Base-by-base conservation (phyloP, 2,888 invertebrate species). In the Pristionchus japonicus region DNA sequence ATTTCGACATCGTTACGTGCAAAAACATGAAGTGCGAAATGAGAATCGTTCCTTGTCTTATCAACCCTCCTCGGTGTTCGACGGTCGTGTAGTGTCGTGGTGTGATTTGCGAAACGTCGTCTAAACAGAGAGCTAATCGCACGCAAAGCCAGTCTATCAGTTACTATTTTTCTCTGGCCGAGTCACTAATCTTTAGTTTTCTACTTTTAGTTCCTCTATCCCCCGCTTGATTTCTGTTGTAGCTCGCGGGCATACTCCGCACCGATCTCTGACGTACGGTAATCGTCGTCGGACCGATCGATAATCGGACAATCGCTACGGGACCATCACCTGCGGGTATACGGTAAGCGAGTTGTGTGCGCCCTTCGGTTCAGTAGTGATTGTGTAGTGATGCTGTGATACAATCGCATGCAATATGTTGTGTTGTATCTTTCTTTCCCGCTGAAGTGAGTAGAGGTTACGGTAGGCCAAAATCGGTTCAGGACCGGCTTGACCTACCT, bases 241-340 rank as follows among this genome's bases (percentile, higher is more conserved):
- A 77, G 77, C 77, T 77, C 77, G 77, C 77, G 43, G 77, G 77
- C 43, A n/a, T 77, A n/a, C 77, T 77, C 43, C 77, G 77, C 11
- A 77, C 47, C 77, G 77, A 77, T 43, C 77, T 77, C 43, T 77
- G 77, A 77, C 17, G 43, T n/a, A 47, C 77, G 23, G 43, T 47
- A 40, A 43, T 43, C 43, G 37, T 40, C 74, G 74, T 2, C 31
- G 20, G 23, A n/a, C 27, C 77, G 77, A 77, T 77, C 77, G 77
- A 43, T 40, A 37, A 23, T 77, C 77, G 43, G 70, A 34, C 37
- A n/a, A 47, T 77, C 77, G 47, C 77, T 77, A 77, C 77, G 77
- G 77, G 77, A 77, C 43, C 43, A 43, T 13, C 77, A 40, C 9
- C 67, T 11, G n/a, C 43, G 43, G 77, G 77, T 43, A 77, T 77